Evolutionary conservation across 2,888 invertebrate genomes (phyloP), one percentile per base, ranked within the genome.

Genomic region (Pammene fasciana): DNA sequence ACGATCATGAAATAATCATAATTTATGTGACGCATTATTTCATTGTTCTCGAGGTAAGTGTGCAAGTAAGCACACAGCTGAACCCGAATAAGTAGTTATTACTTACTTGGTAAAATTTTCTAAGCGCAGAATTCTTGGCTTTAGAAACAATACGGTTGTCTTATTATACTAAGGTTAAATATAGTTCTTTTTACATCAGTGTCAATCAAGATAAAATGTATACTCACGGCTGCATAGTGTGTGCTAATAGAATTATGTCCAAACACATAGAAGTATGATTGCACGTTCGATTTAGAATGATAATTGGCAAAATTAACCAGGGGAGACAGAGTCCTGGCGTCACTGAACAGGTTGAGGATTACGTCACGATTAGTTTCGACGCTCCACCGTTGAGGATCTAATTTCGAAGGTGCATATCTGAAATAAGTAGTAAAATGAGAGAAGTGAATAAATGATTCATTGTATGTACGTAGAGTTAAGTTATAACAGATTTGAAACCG

Each of bases 211-310:
- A 1, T 43, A 11, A 43, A 43, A 43, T 43, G 5, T 14, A 36
- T 72, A 94, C 95, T 95, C 89, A 97, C 97, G 78, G 94, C 94
- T 56, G 96, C 95, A 85, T 96, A 96, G 73, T 96, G 95, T 72
- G 96, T 96, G 78, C 96, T 95, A 73, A 95, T 94, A 70, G 96
- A 97, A 75, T 96, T 96, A 83, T 98, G 97, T 6, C 96, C 95
- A 80, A 97, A 97, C 36, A 97, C 96, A 82, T 97, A 98, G 93
- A 98, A 97, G 86, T 96, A 97, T 66, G 96, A 96, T 80, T 95
- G 95, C 0, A 94, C 93, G 87, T 97, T 96, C 36, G 95, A 94
- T 75, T 94, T 94, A 5, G 96, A 94, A 80, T 97, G 97, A 83
- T 96, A 95, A 85, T 95, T 94, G 16, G 95, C 96, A 72, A 95